phyloP scores from a whole-genome alignment of 2,113 vertebrate genomes.

The Daboia siamensis region DNA sequence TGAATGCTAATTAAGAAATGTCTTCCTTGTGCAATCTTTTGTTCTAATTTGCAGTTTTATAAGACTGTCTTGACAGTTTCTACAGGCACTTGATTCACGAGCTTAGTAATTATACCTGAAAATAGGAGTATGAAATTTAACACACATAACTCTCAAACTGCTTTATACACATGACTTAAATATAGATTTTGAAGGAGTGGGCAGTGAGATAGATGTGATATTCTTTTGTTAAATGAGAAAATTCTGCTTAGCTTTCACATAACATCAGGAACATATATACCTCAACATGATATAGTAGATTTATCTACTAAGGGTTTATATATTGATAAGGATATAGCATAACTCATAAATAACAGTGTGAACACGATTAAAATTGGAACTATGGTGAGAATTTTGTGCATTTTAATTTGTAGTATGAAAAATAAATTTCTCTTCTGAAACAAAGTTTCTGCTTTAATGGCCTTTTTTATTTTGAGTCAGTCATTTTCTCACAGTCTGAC shows the following conservation, averaged over 20 bases:
- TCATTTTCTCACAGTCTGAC: neutral
- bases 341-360: neutral
- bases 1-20: neutral
- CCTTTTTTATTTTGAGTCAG: neutral
- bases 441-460: neutral
- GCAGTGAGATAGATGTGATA: neutral
- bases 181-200: neutral
- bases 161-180: neutral
- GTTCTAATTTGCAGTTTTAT: constrained; percentile 1
- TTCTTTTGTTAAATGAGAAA: neutral
- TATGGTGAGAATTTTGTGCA: neutral
- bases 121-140: constrained; percentile 9
- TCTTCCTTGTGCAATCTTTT: neutral
- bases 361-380: neutral
- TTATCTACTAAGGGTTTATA: neutral
- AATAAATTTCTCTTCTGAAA: neutral
- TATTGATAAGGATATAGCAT: neutral
- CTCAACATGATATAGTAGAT: neutral
- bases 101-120: constrained; percentile 7
- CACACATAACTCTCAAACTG: neutral
- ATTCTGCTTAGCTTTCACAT: neutral
- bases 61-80: neutral
- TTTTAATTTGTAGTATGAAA: neutral
- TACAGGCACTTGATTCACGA: constrained; percentile 7
- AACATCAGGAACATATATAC: neutral